phyloP scores from a whole-genome alignment of 2,797 vertebrate genomes.

The Leptatherina wallacei region DNA sequence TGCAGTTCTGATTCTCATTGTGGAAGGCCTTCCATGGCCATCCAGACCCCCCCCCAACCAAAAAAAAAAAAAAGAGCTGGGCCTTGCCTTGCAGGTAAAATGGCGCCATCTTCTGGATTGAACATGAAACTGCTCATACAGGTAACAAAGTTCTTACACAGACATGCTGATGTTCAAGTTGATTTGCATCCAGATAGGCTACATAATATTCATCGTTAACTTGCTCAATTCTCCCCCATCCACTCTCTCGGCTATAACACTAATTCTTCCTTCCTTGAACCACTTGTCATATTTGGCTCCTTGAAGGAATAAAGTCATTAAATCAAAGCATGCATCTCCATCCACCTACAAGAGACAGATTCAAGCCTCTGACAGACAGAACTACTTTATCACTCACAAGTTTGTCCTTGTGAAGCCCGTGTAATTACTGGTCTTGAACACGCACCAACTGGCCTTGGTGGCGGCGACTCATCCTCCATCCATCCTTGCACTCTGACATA shows the following conservation, averaged over 20 bases:
- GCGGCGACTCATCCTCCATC: conserved; percentile 54
- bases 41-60: too few relatives aligned
- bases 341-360: background rate
- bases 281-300: background rate
- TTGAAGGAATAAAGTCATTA: background rate
- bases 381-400: conserved; percentile 7
- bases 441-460: conserved; percentile 43
- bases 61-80: background rate
- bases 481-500: conserved; percentile 78
- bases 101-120: conserved; percentile 84
- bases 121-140: conserved; percentile 19
- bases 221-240: background rate
- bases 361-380: background rate
- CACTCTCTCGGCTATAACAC: background rate
- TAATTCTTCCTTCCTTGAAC: background rate
- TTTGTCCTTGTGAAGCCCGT: conserved; percentile 28
- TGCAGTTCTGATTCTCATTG: background rate
- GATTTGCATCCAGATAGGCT: background rate
- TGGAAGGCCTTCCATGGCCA: too few relatives aligned
- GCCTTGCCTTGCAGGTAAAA: conserved; percentile 41
- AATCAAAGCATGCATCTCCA: background rate
- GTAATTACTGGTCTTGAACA: conserved; percentile 13
- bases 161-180: background rate
- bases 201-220: background rate
- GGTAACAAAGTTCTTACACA: conserved; percentile 3